Percentiles rank a stretch among this genome's conserved stretches.
Evolutionary conservation across 1,140 invertebrate genomes (phyloP).

Genomic region (Myzus persicae): DNA sequence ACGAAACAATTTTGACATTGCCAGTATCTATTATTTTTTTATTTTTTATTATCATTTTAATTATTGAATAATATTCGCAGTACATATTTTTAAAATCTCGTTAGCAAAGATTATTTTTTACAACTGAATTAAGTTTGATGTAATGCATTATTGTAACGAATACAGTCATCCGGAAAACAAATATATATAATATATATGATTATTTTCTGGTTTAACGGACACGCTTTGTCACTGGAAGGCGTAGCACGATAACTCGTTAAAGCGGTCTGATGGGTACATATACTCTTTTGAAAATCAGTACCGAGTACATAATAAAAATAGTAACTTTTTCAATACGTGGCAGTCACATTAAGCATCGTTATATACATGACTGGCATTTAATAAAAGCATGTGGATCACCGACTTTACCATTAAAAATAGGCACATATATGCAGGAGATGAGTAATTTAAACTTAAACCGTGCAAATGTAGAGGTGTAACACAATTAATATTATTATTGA

Average conservation of each 20-base stretch:
- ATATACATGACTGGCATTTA: not conserved
- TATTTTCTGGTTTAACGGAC: conserved; percentile 19
- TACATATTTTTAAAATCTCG: not conserved
- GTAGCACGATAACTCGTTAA: not conserved
- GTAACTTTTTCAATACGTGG: conserved; percentile 7
- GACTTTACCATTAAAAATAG: not conserved
- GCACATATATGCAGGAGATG: not conserved
- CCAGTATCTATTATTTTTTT: not conserved
- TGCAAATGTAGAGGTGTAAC: not conserved
- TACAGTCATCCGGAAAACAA: not conserved
- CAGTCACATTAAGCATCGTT: not conserved
- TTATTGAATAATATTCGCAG: not conserved
- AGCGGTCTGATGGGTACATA: not conserved
- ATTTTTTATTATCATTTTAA: not conserved
- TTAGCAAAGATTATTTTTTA: not conserved
- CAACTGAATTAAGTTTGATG: not conserved
- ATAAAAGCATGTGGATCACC: not conserved
- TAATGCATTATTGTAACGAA: not conserved
- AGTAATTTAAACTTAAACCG: not conserved
- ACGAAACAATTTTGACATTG: not conserved
- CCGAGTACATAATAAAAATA: conserved; percentile 22
- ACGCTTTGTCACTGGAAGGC: not conserved
- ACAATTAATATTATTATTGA: not conserved
- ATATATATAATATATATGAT: not conserved
- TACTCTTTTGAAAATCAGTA: conserved; percentile 19